phyloP scores from a whole-genome alignment of 2,797 vertebrate species.

The Coendou prehensilis region DNA sequence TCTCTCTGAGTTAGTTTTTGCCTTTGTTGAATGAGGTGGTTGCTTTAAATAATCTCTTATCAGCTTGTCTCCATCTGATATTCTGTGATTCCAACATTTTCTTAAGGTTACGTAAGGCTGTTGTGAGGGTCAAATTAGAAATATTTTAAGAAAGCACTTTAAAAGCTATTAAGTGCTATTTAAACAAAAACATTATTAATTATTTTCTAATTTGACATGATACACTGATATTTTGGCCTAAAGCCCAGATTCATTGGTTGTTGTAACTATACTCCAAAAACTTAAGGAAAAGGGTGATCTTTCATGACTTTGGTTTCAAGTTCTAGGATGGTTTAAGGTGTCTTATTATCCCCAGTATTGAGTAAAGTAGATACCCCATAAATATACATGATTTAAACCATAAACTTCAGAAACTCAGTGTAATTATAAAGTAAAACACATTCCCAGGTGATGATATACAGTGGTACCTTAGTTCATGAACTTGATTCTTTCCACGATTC shows the following conservation, averaged over 20 bases:
- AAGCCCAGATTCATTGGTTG: constrained; percentile 44
- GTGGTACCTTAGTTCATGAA: neutral
- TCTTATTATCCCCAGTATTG: neutral
- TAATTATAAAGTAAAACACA: constrained; percentile 13
- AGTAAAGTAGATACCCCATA: neutral
- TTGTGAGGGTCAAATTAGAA: constrained; percentile 27
- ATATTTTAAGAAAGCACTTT: constrained; percentile 47
- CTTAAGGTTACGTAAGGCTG: constrained; percentile 39
- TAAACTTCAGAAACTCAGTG: neutral
- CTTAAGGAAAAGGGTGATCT: neutral
- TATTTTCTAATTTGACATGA: constrained; percentile 64
- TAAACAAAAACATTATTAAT: constrained; percentile 64
- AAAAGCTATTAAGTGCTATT: constrained; percentile 61
- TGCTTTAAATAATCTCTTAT: neutral
- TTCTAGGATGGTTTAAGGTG: neutral
- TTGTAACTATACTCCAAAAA: constrained; percentile 54
- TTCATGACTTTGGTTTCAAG: neutral
- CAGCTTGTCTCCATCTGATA: neutral
- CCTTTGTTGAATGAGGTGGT: neutral
- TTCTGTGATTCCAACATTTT: neutral
- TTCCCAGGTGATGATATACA: neutral
- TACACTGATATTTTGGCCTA: constrained; percentile 31
- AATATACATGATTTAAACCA: constrained; percentile 1
- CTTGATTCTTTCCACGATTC: neutral
- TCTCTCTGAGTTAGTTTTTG: neutral